Evolutionary conservation across 2,888 invertebrate species (phyloP).

Genomic region (Molorchus minor): DNA sequence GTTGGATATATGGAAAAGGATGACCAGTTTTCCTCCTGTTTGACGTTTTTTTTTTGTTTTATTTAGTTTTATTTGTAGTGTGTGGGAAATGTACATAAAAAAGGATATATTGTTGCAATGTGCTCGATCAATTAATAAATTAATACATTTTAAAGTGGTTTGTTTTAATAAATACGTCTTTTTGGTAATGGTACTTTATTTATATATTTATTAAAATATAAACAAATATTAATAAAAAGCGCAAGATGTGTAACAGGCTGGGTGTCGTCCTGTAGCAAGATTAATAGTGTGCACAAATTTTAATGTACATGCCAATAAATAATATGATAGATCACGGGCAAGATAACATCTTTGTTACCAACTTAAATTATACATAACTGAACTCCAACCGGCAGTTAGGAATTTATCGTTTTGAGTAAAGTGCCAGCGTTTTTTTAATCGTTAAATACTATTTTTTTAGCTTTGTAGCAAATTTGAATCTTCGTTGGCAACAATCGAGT

Average conservation of each 20-base stretch:
- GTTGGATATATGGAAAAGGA: too few species aligned
- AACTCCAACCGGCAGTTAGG: too few species aligned
- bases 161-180: background rate
- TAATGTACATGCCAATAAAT: background rate
- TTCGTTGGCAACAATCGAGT: too few species aligned
- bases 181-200: conserved; percentile 3
- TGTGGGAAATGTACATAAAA: conserved; percentile 3
- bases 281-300: background rate
- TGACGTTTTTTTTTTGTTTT: too few species aligned
- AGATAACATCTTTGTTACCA: too few species aligned
- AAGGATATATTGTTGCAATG: conserved; percentile 1
- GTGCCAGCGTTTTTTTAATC: too few species aligned
- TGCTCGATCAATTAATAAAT: conserved; percentile 6
- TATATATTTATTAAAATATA: conserved; percentile 4
- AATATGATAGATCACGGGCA: too few species aligned
- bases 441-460: too few species aligned
- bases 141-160: conserved; percentile 2
- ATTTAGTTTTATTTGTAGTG: background rate
- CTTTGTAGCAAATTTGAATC: too few species aligned
- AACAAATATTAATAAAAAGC: conserved; percentile 4
- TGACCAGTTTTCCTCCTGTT: too few species aligned
- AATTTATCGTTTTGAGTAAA: too few species aligned
- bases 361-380: too few species aligned
- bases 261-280: background rate
- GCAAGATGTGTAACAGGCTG: background rate